Evolutionary conservation across 2,113 vertebrate species (phyloP).

Genomic region (Scartelaos histophorus): DNA sequence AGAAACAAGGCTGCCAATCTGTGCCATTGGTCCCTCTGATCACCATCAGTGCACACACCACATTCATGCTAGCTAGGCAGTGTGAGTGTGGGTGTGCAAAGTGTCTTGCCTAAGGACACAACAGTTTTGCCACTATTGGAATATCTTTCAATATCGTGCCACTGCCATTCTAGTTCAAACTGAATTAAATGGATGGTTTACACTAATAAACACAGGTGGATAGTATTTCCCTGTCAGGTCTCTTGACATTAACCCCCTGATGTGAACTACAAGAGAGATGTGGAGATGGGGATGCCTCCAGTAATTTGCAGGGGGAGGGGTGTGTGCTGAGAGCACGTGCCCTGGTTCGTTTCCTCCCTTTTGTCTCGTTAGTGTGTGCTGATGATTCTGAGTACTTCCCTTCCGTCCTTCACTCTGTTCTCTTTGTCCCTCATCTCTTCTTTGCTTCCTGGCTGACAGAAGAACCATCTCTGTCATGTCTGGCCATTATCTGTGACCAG

Average conservation of each 20-base stretch:
- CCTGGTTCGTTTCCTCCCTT: slow-evolving; percentile 64
- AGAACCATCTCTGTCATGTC: slow-evolving; percentile 53
- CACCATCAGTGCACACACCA: too few species aligned
- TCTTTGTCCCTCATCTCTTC: slow-evolving; percentile 28
- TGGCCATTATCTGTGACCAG: slow-evolving; percentile 64
- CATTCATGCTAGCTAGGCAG: too few species aligned
- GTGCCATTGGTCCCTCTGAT: too few species aligned
- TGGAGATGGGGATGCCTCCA: slow-evolving; percentile 43
- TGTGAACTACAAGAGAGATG: slow-evolving; percentile 17
- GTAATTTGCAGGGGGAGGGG: slow-evolving; percentile 58
- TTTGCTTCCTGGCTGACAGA: slow-evolving; percentile 37
- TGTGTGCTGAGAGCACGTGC: slow-evolving; percentile 50
- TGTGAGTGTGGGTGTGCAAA: too few species aligned
- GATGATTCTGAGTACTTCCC: slow-evolving; percentile 54
- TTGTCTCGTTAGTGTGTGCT: slow-evolving; percentile 59
- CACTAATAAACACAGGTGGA: not conserved
- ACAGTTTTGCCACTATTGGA: too few species aligned
- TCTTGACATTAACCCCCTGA: slow-evolving; percentile 30
- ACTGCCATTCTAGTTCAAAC: not conserved
- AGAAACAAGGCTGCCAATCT: too few species aligned
- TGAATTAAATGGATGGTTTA: not conserved
- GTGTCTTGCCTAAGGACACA: too few species aligned
- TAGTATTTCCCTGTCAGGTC: slow-evolving; percentile 1
- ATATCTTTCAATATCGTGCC: too few species aligned
- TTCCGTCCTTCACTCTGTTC: slow-evolving; percentile 33